phyloP scores from a whole-genome alignment of 2,797 vertebrate genomes.

The Geotrypetes seraphini region DNA sequence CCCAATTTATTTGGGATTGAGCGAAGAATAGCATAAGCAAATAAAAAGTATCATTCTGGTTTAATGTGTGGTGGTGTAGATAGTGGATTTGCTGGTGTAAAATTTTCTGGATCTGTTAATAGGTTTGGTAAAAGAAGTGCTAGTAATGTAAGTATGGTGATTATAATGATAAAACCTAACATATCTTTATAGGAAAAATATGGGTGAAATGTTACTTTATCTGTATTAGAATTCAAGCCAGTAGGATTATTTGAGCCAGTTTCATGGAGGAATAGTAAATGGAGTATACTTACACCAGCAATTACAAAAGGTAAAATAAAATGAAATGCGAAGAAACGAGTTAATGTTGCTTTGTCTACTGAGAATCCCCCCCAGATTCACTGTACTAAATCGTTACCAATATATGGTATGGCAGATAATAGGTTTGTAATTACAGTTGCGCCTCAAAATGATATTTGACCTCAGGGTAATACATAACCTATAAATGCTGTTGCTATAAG shows the following conservation, averaged over 20 bases:
- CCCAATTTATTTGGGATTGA: slow-evolving; percentile 26
- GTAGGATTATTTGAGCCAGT: slow-evolving; percentile 26
- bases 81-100: slow-evolving; percentile 22
- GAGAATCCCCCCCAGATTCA: slow-evolving; percentile 42
- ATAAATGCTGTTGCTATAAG: slow-evolving; percentile 37
- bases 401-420: not conserved
- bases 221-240: not conserved
- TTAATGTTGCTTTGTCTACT: slow-evolving; percentile 29
- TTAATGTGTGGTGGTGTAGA: slow-evolving; percentile 8
- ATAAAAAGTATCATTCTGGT: slow-evolving; percentile 35
- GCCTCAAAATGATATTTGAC: slow-evolving; percentile 42
- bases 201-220: slow-evolving; percentile 37
- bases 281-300: rapidly evolving
- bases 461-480: slow-evolving; percentile 23
- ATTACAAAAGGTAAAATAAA: slow-evolving; percentile 14
- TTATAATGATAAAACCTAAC: rapidly evolving
- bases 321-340: slow-evolving; percentile 30
- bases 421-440: slow-evolving; percentile 30
- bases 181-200: slow-evolving; percentile 28
- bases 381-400: rapidly evolving
- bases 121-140: slow-evolving; percentile 16
- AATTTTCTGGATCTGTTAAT: slow-evolving; percentile 38
- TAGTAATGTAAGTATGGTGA: rapidly evolving
- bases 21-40: slow-evolving; percentile 17
- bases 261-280: slow-evolving; percentile 26